A percentile compares a stretch with the other conserved stretches of the same genome.
These are phyloP conservation scores for Ricordea florida DNA, from an alignment of 92 coral and sea anemone species.

Conservation along the genomic window DNA sequence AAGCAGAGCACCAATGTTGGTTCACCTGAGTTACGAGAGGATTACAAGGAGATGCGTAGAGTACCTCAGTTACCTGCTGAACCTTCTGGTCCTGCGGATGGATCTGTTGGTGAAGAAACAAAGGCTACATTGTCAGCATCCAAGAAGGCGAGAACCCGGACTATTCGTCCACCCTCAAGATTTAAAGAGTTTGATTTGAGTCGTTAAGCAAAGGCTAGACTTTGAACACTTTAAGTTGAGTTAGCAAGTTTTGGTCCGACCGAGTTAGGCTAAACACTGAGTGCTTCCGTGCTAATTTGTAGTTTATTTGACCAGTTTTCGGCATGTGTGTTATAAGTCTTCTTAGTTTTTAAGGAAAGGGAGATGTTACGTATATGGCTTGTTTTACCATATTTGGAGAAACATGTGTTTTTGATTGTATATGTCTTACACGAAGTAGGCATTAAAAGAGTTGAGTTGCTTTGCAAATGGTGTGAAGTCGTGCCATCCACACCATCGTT, in stretches of 20 bases:
- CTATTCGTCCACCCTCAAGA: not conserved
- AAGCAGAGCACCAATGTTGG: not conserved
- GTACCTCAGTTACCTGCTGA: no score
- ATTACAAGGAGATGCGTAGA: not conserved
- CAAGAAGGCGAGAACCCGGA: conserved; percentile 13
- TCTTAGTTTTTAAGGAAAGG: not conserved
- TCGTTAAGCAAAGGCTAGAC: not conserved
- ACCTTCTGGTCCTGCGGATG: no score
- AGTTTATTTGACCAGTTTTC: not conserved
- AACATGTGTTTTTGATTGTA: no score
- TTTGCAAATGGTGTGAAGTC: no score
- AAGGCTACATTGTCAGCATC: not conserved
- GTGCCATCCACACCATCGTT: no score
- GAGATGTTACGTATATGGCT: conserved; percentile 6
- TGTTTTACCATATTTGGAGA: not conserved
- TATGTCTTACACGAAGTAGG: not conserved
- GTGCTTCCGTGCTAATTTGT: not conserved
- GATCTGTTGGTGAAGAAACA: no score
- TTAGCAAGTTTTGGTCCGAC: not conserved
- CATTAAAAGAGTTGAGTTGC: not conserved
- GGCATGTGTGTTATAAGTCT: no score
- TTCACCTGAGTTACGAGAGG: not conserved
- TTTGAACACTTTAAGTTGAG: not conserved
- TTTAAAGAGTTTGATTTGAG: not conserved
- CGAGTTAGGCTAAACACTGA: not conserved